phyloP scores from a whole-genome alignment of 2,797 vertebrate genomes.

The Enteromius fasciolatus region DNA sequence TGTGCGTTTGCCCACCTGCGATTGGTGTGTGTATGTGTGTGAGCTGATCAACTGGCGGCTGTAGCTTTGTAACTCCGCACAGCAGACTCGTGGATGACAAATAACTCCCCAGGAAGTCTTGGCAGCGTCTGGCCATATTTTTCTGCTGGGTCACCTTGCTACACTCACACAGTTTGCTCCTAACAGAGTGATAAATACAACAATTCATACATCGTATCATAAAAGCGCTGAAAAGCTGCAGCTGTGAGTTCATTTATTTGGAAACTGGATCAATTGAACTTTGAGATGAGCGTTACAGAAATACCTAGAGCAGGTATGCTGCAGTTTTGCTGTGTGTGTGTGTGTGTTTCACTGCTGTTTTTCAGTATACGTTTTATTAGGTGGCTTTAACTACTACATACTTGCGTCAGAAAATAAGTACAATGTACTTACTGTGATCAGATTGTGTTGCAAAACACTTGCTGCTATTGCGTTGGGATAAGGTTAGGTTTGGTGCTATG shows the following conservation, averaged over 20 bases:
- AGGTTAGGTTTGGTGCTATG: too few relatives aligned
- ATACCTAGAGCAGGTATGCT: background rate
- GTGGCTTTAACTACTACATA: too few relatives aligned
- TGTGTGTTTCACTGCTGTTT: background rate
- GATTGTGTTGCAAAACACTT: too few relatives aligned
- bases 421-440: too few relatives aligned
- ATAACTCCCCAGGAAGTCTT: slow-evolving; percentile 62
- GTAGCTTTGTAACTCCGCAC: slow-evolving; percentile 58
- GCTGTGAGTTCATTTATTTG: slow-evolving; percentile 18
- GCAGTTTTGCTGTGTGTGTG: too few relatives aligned
- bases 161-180: slow-evolving; percentile 48
- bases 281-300: background rate
- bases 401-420: too few relatives aligned
- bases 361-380: background rate
- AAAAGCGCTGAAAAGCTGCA: slow-evolving; percentile 29
- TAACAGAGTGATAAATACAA: slow-evolving; percentile 57
- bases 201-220: slow-evolving; percentile 48
- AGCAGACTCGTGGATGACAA: slow-evolving; percentile 60
- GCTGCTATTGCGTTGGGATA: too few relatives aligned
- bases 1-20: background rate
- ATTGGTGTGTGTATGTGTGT: slow-evolving; percentile 12
- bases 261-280: slow-evolving; percentile 9
- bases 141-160: slow-evolving; percentile 64
- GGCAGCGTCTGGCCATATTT: slow-evolving; percentile 61
- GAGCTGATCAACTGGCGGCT: slow-evolving; percentile 61